Percentiles rank a stretch among this genome's conserved stretches.
These are phyloP conservation scores for Cryptotis parvus DNA, from an alignment of 2,113 vertebrate genomes.

Conservation along the genomic window DNA sequence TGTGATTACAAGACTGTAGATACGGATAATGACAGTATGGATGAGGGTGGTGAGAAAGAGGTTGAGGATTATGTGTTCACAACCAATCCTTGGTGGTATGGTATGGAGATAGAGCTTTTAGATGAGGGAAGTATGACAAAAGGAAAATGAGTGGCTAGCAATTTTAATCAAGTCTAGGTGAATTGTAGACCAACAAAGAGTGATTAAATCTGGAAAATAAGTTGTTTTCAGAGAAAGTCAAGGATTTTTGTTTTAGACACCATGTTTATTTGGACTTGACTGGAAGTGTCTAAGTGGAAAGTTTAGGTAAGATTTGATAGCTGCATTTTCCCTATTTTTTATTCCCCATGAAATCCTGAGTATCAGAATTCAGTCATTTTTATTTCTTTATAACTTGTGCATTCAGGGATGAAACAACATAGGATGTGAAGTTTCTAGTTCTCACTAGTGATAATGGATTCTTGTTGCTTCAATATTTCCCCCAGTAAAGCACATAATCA, in stretches of 20 bases:
- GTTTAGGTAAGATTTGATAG: not conserved
- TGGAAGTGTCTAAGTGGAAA: not conserved
- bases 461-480: constrained; percentile 38
- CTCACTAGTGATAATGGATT: constrained; percentile 43
- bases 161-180: not conserved
- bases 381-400: not conserved
- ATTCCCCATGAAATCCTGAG: not conserved
- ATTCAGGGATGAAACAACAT: not conserved
- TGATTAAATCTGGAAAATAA: not conserved
- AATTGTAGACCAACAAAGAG: not conserved
- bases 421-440: not conserved
- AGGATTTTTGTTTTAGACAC: not conserved
- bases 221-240: not conserved
- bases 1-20: not conserved
- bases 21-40: not conserved
- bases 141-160: not conserved
- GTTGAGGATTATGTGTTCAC: not conserved
- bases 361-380: not conserved
- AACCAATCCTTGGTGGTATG: not conserved
- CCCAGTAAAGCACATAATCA: constrained; percentile 68
- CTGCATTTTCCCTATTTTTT: not conserved
- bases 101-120: not conserved
- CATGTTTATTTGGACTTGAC: not conserved
- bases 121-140: not conserved
- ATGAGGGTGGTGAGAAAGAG: not conserved